phyloP scores from a whole-genome alignment of 2,797 vertebrate genomes.

The Paratrypauchen microcephalus region DNA sequence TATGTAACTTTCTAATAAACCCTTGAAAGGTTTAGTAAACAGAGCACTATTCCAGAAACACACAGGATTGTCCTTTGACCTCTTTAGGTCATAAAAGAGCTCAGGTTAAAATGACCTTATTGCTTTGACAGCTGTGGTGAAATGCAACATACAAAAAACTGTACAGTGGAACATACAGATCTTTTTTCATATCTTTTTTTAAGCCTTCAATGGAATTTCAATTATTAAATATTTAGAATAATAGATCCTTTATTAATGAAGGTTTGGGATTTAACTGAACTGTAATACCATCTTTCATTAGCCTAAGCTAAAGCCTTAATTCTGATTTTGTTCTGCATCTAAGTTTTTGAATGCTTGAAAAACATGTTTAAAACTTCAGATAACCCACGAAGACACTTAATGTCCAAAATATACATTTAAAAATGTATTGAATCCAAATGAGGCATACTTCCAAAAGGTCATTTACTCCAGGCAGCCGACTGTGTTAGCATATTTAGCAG shows the following conservation, averaged over 20 bases:
- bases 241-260: neutral
- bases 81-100: constrained; percentile 36
- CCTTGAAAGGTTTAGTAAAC: constrained; percentile 10
- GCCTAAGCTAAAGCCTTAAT: neutral
- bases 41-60: constrained; percentile 20
- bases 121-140: constrained; percentile 8
- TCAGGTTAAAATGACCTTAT: constrained; percentile 31
- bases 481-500: neutral
- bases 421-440: constrained; percentile 19
- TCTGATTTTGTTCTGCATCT: neutral
- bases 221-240: neutral
- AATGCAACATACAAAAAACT: neutral
- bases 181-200: neutral
- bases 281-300: no score
- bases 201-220: neutral
- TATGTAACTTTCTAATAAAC: neutral
- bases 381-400: neutral
- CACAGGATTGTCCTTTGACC: constrained; percentile 43
- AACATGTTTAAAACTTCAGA: neutral
- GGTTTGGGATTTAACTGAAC: no score
- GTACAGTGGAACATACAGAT: neutral
- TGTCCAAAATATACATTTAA: neutral
- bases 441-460: constrained; percentile 13
- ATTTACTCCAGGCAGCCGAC: constrained; percentile 7
- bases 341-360: neutral